Percentiles rank a stretch among this genome's conserved stretches.
Evolutionary conservation across 1,140 invertebrate species (phyloP).

Genomic region (Cryptotermes secundus): DNA sequence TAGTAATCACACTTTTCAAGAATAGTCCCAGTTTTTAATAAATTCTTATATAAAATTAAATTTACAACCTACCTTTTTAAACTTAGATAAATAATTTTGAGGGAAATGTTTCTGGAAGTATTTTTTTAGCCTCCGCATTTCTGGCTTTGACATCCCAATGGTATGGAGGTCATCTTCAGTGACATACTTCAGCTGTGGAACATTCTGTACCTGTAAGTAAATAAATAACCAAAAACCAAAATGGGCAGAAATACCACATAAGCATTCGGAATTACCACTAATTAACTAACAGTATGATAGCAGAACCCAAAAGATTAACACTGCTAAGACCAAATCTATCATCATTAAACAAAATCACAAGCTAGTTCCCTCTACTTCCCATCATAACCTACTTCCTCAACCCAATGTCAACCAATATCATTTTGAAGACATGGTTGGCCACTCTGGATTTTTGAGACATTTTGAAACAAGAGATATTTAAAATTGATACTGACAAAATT

Average conservation of each 20-base stretch:
- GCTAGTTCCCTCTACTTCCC: too few relatives aligned
- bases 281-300: too few relatives aligned
- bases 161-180: conserved; percentile 86
- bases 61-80: conserved; percentile 63
- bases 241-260: background rate
- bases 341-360: too few relatives aligned
- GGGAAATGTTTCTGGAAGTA: conserved; percentile 92
- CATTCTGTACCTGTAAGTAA: conserved; percentile 69
- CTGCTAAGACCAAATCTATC: too few relatives aligned
- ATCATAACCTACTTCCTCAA: too few relatives aligned
- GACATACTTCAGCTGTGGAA: conserved; percentile 96
- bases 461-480: too few relatives aligned
- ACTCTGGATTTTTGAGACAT: too few relatives aligned
- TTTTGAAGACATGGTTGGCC: too few relatives aligned
- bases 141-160: conserved; percentile 94
- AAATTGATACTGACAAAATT: too few relatives aligned
- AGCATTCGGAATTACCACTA: background rate
- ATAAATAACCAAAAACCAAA: background rate
- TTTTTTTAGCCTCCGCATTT: conserved; percentile 89
- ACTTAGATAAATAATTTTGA: conserved; percentile 87
- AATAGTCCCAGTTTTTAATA: background rate
- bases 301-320: too few relatives aligned
- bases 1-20: background rate
- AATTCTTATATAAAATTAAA: background rate
- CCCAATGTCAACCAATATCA: too few relatives aligned